Percentiles rank a stretch among this genome's conserved stretches.
Conservation (phyloP, 2,888 invertebrate genomes). For the Choreutis nemorana region DNA sequence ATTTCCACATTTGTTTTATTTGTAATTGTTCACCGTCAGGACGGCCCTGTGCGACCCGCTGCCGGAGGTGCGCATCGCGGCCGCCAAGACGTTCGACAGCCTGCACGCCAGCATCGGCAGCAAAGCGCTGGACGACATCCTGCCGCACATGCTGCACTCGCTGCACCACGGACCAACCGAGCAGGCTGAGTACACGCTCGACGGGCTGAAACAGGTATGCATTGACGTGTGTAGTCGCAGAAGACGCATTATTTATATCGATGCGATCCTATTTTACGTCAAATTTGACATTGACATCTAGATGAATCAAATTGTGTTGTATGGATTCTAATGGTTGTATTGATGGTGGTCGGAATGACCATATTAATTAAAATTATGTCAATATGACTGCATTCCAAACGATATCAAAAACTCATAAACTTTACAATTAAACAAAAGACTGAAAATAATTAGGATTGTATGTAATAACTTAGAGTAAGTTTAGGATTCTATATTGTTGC, state of each 20-base stretch:
- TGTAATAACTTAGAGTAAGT: no score
- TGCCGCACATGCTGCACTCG: conserved; percentile 85
- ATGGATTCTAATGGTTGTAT: no score
- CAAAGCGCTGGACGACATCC: conserved; percentile 94
- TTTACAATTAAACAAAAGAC: no score
- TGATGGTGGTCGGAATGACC: no score
- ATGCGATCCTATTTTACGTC: no score
- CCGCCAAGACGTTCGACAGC: conserved; percentile 96
- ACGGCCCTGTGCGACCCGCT: conserved; percentile 93
- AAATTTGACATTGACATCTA: neutral
- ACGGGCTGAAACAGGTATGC: conserved; percentile 88
- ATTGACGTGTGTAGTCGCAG: neutral
- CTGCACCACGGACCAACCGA: conserved; percentile 79
- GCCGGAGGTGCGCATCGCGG: conserved; percentile 91
- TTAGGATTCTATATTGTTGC: no score
- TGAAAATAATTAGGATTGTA: no score
- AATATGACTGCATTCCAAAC: no score
- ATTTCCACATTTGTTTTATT: neutral
- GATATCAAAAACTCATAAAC: no score
- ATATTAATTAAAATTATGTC: no score
- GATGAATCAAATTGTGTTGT: conserved; percentile 1
- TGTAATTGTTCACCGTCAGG: conserved; percentile 81
- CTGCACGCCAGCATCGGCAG: conserved; percentile 94
- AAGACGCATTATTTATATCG: no score
- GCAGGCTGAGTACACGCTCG: conserved; percentile 88